Base-by-base conservation (phyloP, 1,140 invertebrate genomes). In the Pogonognathellus flavescens region DNA sequence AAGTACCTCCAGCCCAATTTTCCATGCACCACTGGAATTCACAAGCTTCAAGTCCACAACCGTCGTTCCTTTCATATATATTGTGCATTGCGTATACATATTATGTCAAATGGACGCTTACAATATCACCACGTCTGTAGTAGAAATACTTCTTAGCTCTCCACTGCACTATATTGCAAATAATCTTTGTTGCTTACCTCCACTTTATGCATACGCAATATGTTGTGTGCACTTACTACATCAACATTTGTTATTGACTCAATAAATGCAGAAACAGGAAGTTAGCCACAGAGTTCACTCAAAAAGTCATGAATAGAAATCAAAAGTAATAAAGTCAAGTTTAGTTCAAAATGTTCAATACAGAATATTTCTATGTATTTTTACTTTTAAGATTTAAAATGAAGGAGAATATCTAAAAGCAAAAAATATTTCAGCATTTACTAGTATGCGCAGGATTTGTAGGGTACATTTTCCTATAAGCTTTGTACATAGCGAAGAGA, bases 1-100 rank as follows among this genome's bases (percentile, higher is more conserved):
- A 81, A 81, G 80, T 81, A 81, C 80, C 70, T 81, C 80, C 80
- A 81, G 80, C 52, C 20, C 80, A 81, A 81, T 81, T 81, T 81
- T 81, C 50, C 80, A 81, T 81, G 80, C 80, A 81, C 80, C 52
- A 81, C 80, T 81, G 80, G 80, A 81, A 57, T 16, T 81, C 9
- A 25, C 41, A 49, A 18, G 25, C 70, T 31, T 20, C 41, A n/a
- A n/a, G 9, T n/a, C 66, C n/a, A 11, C 0, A 11, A 25, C 10
- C 14, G 14, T 9, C 70, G 49, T 20, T 62, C 70, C 16, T 8
- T 50, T n/a, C n/a, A n/a, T n/a, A n/a, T n/a, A n/a, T n/a, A 41
- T 16, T 49, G 13, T 76, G 13, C 41, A 5, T n/a, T 49, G 14
- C 31, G 14, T 16, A n/a, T 10, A 49, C 13, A 66, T 6, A 66